Conservation (phyloP, 2,888 invertebrate species). For the Palloptera scutellata region DNA sequence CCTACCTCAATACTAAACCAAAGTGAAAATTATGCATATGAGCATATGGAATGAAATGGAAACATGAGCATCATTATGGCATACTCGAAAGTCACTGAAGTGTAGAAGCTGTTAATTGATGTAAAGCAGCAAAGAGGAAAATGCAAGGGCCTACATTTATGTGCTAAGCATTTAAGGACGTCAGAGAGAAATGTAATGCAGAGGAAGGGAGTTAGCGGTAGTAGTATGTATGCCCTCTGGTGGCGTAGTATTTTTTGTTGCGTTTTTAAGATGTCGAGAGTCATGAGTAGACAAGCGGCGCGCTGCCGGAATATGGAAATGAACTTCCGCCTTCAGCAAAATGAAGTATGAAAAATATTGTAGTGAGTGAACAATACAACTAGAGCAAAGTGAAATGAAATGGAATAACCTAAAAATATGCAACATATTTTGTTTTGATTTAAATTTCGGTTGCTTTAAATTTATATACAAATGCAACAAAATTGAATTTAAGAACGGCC, state of each 20-base stretch:
- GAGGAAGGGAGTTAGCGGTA: slow-evolving; percentile 9
- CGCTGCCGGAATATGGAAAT: no score
- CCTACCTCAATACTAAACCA: no score
- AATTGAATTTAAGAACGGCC: no score
- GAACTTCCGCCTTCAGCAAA: no score
- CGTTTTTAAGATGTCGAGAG: neutral
- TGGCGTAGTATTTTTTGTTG: neutral
- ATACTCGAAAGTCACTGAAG: slow-evolving; percentile 24
- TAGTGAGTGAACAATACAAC: neutral
- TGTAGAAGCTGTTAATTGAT: slow-evolving; percentile 26
- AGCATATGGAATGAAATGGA: slow-evolving; percentile 17
- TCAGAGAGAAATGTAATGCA: slow-evolving; percentile 12
- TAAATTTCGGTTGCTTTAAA: no score
- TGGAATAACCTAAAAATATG: no score
- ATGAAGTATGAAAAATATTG: neutral
- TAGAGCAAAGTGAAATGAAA: no score
- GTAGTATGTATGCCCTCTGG: slow-evolving; percentile 9
- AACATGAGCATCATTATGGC: slow-evolving; percentile 25
- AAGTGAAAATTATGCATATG: slow-evolving; percentile 5
- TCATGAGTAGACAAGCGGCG: no score
- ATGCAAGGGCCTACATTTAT: slow-evolving; percentile 33
- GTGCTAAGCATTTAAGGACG: slow-evolving; percentile 25
- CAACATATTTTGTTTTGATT: no score
- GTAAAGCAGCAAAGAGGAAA: slow-evolving; percentile 16
- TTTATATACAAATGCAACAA: no score